phyloP scores from a whole-genome alignment of 2,888 invertebrate species.

The Sisyra nigra region DNA sequence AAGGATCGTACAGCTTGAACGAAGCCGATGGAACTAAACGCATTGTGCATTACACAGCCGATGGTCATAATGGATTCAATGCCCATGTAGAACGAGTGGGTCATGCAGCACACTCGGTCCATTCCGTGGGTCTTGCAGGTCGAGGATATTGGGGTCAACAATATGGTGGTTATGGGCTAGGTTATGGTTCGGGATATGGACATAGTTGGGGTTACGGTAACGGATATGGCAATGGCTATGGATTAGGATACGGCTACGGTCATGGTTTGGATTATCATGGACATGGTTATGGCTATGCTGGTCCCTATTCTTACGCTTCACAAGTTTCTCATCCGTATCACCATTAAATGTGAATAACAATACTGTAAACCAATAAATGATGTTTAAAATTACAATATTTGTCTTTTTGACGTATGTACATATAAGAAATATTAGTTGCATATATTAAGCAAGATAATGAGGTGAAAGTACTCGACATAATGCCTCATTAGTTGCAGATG shows the following conservation, averaged over 20 bases:
- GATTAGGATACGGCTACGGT: background rate
- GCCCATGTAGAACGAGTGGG: conserved; percentile 2
- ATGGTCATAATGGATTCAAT: conserved; percentile 2
- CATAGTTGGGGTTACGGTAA: background rate
- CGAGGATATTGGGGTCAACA: conserved; percentile 9
- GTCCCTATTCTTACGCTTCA: no score
- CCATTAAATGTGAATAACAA: no score
- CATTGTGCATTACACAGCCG: conserved; percentile 4
- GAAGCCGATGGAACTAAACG: conserved; percentile 3
- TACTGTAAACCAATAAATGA: no score
- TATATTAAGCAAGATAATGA: no score
- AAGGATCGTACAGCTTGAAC: conserved; percentile 15
- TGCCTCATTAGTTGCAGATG: no score
- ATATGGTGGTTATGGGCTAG: background rate
- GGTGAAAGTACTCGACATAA: no score
- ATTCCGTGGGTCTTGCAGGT: conserved; percentile 10
- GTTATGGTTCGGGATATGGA: no score
- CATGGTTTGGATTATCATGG: background rate
- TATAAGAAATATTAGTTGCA: no score
- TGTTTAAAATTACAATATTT: no score
- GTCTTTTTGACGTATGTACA: no score
- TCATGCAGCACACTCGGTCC: background rate
- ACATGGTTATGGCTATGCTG: no score
- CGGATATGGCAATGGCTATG: background rate
- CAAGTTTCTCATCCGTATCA: no score